Percentiles rank a stretch among this genome's conserved stretches.
phyloP scores from a whole-genome alignment of 2,797 vertebrate genomes.

The Dallia pectoralis region DNA sequence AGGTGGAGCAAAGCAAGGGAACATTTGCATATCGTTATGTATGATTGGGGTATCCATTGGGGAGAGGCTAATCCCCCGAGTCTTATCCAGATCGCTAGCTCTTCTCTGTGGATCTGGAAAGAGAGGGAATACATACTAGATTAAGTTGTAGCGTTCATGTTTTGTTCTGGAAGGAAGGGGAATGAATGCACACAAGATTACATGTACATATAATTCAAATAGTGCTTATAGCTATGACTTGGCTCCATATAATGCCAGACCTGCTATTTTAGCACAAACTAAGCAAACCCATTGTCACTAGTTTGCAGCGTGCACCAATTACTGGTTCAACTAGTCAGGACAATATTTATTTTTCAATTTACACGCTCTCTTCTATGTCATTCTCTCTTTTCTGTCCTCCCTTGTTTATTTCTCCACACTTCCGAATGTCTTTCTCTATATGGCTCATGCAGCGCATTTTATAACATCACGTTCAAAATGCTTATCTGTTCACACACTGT shows the following conservation, averaged over 20 bases:
- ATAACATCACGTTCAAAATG: background rate
- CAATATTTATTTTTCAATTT: background rate
- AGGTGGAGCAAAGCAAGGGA: background rate
- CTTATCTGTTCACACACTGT: conserved; percentile 8
- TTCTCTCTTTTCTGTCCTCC: background rate
- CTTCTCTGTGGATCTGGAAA: background rate
- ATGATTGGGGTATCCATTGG: background rate
- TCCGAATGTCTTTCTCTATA: background rate
- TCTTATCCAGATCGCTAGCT: background rate
- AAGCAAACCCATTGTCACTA: background rate
- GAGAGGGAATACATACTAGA: background rate
- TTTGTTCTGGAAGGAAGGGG: background rate
- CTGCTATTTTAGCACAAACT: background rate
- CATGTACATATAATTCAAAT: background rate
- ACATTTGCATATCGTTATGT: background rate
- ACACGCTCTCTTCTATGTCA: background rate
- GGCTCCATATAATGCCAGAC: background rate
- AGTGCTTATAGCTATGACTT: background rate
- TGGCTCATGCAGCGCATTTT: background rate
- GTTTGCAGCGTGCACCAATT: background rate
- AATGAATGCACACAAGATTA: too few relatives aligned
- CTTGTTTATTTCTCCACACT: background rate
- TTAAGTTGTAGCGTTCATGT: background rate
- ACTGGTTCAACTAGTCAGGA: background rate
- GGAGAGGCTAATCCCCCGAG: background rate